Base-by-base conservation (phyloP, 2,888 invertebrate species). In the Drosophila meridiana region DNA sequence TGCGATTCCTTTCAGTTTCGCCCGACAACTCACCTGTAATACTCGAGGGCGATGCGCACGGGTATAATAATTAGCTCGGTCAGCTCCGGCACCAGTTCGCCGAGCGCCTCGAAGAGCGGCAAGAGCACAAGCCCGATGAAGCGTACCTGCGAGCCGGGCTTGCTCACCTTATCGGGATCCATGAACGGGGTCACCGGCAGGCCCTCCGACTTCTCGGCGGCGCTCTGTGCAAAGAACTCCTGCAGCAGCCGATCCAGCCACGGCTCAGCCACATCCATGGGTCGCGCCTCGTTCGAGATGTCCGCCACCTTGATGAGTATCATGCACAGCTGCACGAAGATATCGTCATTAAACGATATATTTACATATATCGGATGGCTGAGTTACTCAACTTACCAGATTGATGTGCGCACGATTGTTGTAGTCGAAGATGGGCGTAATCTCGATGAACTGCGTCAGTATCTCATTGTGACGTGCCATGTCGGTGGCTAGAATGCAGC, bases 111-210 rank as follows among this genome's bases (percentile, higher is more conserved):
- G 92, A 97, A 97, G 48, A 97, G 94, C 20, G 97, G 97, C 86
- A 97, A 93, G 55, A 97, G 94, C 50, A 97, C 97, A 88, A 96
- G 94, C 53, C 97, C 96, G 91, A 97, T 97, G 93, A 97, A 97
- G 62, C 96, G 96, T 91, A 96, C 96, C 92, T 97, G 97, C 2
- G 97, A 97, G 26, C 96, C 96, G 4, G 96, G 96, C 92, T 96
- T 97, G 70, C 96, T 96, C 63, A 97, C 96, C 93, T 97, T 97
- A 80, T 97, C 97, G 40, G 97, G 94, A 92, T 97, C 97, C 97
- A 97, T 97, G 92, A 97, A 97, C 0, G 97, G 97, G 34, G 97
- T 97, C 36, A 97, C 96, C 5, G 97, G 97, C 75, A 97, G 94
- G 11, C 97, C 97, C 92, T 97, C 96, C 36, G 96, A 94, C 91